Evolutionary conservation across 2,797 vertebrate genomes (phyloP).

Genomic region (Botia almorhae): DNA sequence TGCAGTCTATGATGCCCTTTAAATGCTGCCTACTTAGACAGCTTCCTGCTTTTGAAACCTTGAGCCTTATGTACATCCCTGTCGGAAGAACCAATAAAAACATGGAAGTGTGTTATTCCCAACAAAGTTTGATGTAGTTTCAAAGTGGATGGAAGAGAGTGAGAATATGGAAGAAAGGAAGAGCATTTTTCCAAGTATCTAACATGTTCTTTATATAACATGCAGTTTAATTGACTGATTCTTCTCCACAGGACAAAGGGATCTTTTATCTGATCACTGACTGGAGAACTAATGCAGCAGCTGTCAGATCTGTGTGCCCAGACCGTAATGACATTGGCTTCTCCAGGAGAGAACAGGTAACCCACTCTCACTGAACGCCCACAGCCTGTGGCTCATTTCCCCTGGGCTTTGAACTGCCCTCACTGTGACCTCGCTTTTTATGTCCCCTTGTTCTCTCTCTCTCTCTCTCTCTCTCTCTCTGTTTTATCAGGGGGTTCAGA

Average conservation of each 20-base stretch:
- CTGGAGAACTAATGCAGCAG: constrained; percentile 46
- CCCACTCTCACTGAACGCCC: constrained; percentile 56
- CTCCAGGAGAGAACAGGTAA: constrained; percentile 53
- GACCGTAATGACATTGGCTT: constrained; percentile 57
- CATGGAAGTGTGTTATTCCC: neutral
- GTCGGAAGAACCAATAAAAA: neutral
- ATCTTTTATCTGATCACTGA: constrained; percentile 46
- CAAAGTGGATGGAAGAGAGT: neutral
- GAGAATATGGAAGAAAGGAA: neutral
- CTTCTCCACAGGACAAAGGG: constrained; percentile 34
- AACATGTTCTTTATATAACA: constrained; percentile 15
- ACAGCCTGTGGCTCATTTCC: constrained; percentile 59
- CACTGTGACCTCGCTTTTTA: constrained; percentile 50
- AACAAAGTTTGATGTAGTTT: neutral
- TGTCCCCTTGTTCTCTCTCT: constrained; percentile 2
- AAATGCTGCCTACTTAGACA: neutral
- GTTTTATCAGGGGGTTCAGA: no score
- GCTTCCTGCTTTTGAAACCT: neutral
- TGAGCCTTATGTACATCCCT: neutral
- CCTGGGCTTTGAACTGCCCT: constrained; percentile 54
- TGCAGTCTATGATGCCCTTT: no score
- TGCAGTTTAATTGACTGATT: constrained; percentile 44
- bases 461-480: neutral
- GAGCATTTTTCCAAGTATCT: neutral
- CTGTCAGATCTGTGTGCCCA: constrained; percentile 49